Conservation (phyloP, 1,140 invertebrate species). For the Aphelinus certus region DNA sequence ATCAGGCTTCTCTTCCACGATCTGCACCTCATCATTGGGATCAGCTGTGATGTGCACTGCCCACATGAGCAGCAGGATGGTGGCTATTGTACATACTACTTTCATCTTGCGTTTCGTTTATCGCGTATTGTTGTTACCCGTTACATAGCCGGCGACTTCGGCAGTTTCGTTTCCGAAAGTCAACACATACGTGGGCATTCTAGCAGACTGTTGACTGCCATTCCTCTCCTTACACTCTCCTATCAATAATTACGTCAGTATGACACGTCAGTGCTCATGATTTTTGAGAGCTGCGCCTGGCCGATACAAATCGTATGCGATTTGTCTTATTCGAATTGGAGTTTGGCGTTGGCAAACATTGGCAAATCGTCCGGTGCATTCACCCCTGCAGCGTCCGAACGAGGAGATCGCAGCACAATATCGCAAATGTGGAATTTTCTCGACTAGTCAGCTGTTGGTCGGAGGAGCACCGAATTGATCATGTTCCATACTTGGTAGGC, state of each 20-base stretch:
- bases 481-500: too few relatives aligned
- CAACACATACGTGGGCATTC: constrained; percentile 52
- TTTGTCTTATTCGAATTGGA: too few relatives aligned
- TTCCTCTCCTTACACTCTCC: constrained; percentile 14
- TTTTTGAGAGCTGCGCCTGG: not conserved
- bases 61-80: constrained; percentile 44
- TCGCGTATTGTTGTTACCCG: constrained; percentile 31
- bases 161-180: constrained; percentile 33
- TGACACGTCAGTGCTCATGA: constrained; percentile 50
- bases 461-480: not conserved
- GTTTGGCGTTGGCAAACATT: too few relatives aligned
- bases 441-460: constrained; percentile 7
- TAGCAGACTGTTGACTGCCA: constrained; percentile 32
- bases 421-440: not conserved
- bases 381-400: too few relatives aligned
- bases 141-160: constrained; percentile 35
- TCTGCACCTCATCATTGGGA: constrained; percentile 43
- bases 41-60: constrained; percentile 45
- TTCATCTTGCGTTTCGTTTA: constrained; percentile 47
- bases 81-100: constrained; percentile 35
- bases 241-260: constrained; percentile 50
- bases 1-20: constrained; percentile 41
- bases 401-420: too few relatives aligned
- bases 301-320: not conserved
- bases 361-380: too few relatives aligned